phyloP scores from a whole-genome alignment of 2,888 invertebrate species.

The Alloscopus bannaensis region DNA sequence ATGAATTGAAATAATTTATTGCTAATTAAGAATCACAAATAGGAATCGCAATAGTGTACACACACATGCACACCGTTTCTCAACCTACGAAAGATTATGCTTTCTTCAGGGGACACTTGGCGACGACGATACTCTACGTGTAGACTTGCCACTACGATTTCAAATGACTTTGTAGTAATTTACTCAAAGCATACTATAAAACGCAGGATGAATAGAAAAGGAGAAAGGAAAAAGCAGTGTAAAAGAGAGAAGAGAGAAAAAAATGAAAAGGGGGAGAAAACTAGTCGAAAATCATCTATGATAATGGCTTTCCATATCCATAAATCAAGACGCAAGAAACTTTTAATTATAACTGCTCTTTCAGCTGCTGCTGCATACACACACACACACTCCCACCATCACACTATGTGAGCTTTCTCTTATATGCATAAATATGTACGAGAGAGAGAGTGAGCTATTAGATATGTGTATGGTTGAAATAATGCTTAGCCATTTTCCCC shows the following conservation, averaged over 20 bases:
- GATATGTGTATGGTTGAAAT: too few relatives aligned
- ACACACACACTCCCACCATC: not conserved
- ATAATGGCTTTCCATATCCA: slow-evolving; percentile 66
- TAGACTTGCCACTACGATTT: too few relatives aligned
- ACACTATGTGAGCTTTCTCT: slow-evolving; percentile 4
- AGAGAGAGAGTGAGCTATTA: too few relatives aligned
- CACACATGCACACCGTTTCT: too few relatives aligned
- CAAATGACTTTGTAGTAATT: slow-evolving; percentile 28
- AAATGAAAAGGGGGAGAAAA: slow-evolving; percentile 29
- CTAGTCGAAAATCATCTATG: slow-evolving; percentile 56
- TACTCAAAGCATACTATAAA: slow-evolving; percentile 23
- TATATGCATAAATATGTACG: slow-evolving; percentile 4
- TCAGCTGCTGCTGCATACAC: slow-evolving; percentile 34
- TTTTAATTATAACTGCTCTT: slow-evolving; percentile 70
- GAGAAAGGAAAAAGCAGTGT: not conserved
- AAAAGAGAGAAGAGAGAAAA: slow-evolving; percentile 20
- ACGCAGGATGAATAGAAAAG: not conserved
- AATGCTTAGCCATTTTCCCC: not conserved
- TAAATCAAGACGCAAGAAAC: slow-evolving; percentile 69
- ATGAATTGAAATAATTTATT: slow-evolving; percentile 44
- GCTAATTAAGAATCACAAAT: slow-evolving; percentile 25
- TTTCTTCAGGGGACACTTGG: too few relatives aligned
- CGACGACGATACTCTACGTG: too few relatives aligned
- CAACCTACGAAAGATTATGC: slow-evolving; percentile 1
- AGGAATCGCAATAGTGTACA: too few relatives aligned